A percentile compares a stretch with the other conserved stretches of the same genome.
phyloP scores from a whole-genome alignment of 2,797 vertebrate genomes.

The Apodemus agrarius region DNA sequence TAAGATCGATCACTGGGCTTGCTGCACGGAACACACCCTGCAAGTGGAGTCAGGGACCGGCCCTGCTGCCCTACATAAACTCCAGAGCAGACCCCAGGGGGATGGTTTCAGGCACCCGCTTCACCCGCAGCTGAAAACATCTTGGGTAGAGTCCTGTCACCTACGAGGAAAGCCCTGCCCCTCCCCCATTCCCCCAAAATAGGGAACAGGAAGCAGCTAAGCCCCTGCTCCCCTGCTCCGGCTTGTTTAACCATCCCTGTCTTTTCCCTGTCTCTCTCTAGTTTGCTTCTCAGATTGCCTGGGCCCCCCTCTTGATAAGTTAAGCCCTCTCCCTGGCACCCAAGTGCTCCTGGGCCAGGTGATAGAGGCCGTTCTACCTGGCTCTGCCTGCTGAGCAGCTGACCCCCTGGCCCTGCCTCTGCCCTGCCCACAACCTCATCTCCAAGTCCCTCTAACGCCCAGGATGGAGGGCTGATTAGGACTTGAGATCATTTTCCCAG shows the following conservation, averaged over 20 bases:
- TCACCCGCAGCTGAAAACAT: not conserved
- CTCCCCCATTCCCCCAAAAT: not conserved
- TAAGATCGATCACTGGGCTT: not conserved
- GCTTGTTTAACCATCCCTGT: not conserved
- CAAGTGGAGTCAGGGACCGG: not conserved
- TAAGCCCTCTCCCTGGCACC: conserved; percentile 37
- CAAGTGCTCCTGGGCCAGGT: not conserved
- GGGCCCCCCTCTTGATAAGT: conserved; percentile 12
- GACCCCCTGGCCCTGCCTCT: not conserved
- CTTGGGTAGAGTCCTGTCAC: not conserved
- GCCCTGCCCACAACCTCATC: conserved; percentile 15
- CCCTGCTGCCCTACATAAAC: not conserved
- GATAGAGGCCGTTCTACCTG: not conserved
- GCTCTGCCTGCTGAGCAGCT: not conserved
- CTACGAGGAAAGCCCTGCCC: not conserved
- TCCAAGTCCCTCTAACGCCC: conserved; percentile 27
- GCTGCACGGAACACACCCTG: not conserved
- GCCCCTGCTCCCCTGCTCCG: not conserved
- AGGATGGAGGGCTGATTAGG: conserved; percentile 46
- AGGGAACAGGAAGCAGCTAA: not conserved
- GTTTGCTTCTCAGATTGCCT: not conserved
- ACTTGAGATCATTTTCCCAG: conserved; percentile 73
- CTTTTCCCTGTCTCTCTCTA: not conserved
- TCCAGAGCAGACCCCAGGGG: not conserved
- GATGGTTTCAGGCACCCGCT: not conserved